Conservation (phyloP, 2,113 vertebrate species). For the Oceanodroma tethys region DNA sequence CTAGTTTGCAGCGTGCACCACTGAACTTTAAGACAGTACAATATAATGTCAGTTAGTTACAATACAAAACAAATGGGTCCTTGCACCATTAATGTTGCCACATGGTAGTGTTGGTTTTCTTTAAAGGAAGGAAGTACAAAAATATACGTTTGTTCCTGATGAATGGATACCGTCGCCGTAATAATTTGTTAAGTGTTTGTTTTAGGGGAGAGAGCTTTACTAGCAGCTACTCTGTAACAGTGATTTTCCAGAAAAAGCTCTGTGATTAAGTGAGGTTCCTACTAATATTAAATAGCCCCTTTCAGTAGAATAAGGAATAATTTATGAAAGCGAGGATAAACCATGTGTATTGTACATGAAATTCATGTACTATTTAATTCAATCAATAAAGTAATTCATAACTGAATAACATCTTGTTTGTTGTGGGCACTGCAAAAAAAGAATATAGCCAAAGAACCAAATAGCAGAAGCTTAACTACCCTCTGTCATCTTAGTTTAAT, state of each 20-base stretch:
- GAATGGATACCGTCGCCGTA: neutral
- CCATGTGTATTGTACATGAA: neutral
- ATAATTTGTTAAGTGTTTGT: neutral
- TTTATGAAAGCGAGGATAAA: neutral
- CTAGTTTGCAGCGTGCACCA: neutral
- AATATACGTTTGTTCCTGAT: neutral
- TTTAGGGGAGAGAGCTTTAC: neutral
- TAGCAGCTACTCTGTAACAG: neutral
- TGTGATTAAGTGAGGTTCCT: neutral
- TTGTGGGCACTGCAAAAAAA: neutral
- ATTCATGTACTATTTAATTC: neutral
- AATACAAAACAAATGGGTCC: neutral
- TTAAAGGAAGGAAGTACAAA: neutral
- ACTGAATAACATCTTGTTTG: neutral
- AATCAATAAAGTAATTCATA: neutral
- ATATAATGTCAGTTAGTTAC: neutral
- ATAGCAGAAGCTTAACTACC: neutral
- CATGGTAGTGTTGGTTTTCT: neutral
- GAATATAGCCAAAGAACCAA: neutral
- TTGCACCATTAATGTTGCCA: neutral
- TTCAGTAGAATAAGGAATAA: neutral
- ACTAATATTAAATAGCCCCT: neutral
- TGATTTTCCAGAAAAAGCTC: neutral
- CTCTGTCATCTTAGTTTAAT: neutral
- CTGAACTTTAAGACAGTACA: neutral